Evolutionary conservation across 1,140 invertebrate genomes (phyloP), one percentile per base, ranked within the genome.

Genomic region (Galleria mellonella): DNA sequence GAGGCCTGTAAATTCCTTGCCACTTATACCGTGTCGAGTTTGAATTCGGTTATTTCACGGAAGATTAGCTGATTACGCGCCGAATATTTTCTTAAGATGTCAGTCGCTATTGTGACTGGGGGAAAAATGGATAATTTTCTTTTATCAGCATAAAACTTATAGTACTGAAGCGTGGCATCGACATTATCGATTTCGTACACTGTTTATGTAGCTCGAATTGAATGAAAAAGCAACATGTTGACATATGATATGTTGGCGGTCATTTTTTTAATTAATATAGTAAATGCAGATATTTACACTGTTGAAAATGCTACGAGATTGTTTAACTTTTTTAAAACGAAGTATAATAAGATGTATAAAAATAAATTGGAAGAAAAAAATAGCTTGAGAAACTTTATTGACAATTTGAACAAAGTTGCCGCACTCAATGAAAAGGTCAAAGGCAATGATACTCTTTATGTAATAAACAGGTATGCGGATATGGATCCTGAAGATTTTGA

Each of bases 401-500:
- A 55, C 4, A 78, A 75, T 63, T 55, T 71, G 39, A 59, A 70
- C 51, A 51, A 53, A 50, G 50, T 65, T 10, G 51, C 51, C 14
- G 30, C 48, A 39, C 39, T 72, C 11, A 77, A 72, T 49, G 53
- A 56, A 46, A 39, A 48, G 10, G 46, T 47, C 12, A 49, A 45
- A 14, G 60, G 61, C 29, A 41, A 46, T 32, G 40, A 59, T 23
- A 55, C 53, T 17, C 58, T 67, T 48, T 72, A 62, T 55, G 49
- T 62, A 12, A 27, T 74, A 17, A 73, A 71, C 53, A 63, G 67
- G 36, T 67, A 68, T 59, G 63, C 56, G 41, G 73, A 77, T 63
- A 47, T 65, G 14, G 43, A 71, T 46, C 36, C 66, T 4, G 41
- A 39, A 27, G 55, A 63, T 23, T 44, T 72, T 51, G 49, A 62